These are phyloP conservation scores for Botia almorhae DNA, from an alignment of 2,797 vertebrate species.

Conservation along the genomic window DNA sequence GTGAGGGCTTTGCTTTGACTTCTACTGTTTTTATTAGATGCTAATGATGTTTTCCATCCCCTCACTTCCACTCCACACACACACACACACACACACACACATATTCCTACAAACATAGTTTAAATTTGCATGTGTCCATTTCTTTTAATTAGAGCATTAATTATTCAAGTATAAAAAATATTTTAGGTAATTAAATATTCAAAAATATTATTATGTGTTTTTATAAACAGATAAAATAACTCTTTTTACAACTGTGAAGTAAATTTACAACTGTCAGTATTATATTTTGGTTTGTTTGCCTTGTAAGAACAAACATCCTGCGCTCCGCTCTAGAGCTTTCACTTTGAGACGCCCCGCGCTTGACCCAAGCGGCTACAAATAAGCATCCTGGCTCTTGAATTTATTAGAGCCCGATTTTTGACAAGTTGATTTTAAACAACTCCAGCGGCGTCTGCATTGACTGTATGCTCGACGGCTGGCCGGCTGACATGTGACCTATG, in stretches of 20 bases:
- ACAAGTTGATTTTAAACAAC: conserved; percentile 68
- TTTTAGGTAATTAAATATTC: too few species aligned
- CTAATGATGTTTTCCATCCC: background rate
- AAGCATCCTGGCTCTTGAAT: conserved; percentile 71
- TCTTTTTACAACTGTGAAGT: too few species aligned
- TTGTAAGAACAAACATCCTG: background rate
- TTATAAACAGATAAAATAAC: too few species aligned
- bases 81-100: too few species aligned
- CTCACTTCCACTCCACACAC: background rate
- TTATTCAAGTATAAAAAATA: too few species aligned
- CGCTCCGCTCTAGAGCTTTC: conserved; percentile 7
- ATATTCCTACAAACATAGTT: too few species aligned
- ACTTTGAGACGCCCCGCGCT: conserved; percentile 41
- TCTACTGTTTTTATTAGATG: background rate
- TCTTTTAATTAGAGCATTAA: too few species aligned
- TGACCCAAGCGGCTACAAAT: conserved; percentile 60
- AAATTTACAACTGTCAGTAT: background rate
- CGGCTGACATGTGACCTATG: conserved; percentile 67
- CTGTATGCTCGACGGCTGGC: conserved; percentile 52
- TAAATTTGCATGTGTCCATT: too few species aligned
- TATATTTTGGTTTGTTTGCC: background rate
- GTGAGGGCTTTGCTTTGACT: background rate
- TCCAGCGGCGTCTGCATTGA: conserved; percentile 54
- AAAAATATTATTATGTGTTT: too few species aligned
- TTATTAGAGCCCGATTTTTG: conserved; percentile 71